A percentile compares a stretch with the other conserved stretches of the same genome.
Evolutionary conservation across 2,113 vertebrate species (phyloP).

Genomic region (Stigmatopora argus): DNA sequence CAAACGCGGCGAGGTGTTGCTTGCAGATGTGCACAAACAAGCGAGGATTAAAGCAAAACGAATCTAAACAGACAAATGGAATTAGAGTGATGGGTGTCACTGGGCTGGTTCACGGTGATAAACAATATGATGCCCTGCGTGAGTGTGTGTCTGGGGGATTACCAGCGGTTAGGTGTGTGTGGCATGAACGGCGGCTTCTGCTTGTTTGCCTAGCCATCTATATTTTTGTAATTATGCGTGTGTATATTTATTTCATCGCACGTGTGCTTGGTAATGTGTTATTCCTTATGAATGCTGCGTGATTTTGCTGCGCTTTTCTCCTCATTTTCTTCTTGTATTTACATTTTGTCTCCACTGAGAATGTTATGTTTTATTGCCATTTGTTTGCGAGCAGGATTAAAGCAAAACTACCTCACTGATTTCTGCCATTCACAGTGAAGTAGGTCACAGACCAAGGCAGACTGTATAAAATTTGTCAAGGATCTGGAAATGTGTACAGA

Average conservation of each 20-base stretch:
- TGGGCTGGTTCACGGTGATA: conserved; percentile 75
- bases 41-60: conserved; percentile 75
- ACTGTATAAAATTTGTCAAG: background rate
- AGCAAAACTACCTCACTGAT: background rate
- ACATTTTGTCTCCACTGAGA: background rate
- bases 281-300: conserved; percentile 32
- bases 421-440: background rate
- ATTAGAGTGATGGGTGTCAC: conserved; percentile 77
- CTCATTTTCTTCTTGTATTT: conserved; percentile 1
- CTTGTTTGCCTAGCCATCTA: conserved; percentile 71
- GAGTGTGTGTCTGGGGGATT: conserved; percentile 73
- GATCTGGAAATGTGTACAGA: background rate
- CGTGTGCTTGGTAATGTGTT: conserved; percentile 61
- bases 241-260: conserved; percentile 63
- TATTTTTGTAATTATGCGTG: conserved; percentile 75
- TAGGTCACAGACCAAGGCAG: background rate
- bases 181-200: conserved; percentile 66
- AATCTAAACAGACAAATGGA: conserved; percentile 79
- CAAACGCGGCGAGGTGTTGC: conserved; percentile 59
- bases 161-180: conserved; percentile 74
- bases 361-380: conserved; percentile 1
- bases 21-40: conserved; percentile 75
- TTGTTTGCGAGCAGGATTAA: conserved; percentile 8
- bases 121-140: conserved; percentile 70
- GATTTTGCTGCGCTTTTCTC: background rate